Evolutionary conservation across 2,113 vertebrate genomes (phyloP), one percentile per base, ranked within the genome.

Genomic region (Gnathochromis pfefferi): DNA sequence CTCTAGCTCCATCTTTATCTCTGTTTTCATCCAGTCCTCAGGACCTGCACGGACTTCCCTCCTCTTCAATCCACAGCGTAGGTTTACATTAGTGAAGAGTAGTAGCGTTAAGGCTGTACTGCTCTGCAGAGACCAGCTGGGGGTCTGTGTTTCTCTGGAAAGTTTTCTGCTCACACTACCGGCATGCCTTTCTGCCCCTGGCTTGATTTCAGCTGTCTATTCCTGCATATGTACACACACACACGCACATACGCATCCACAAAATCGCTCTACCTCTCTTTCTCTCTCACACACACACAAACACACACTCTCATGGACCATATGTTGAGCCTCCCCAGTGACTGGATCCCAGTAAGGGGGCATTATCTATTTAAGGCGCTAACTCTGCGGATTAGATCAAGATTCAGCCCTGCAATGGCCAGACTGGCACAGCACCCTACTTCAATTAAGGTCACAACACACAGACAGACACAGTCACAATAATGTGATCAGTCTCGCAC

Each of bases 291-390:
- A 51, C 82, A 73, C 82, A 81, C 57, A 57, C 11, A 45, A 2
- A 26, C 7, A 73, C 23, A 49, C 23, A 3, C 75, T 54, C 79
- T 55, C 81, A 88, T 17, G 23, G 38, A 73, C 87, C 89, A 92
- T 90, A 94, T 91, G 91, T 85, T 87, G 40, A 26, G 42, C 78
- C 47, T 88, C 85, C 90, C 84, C 53, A n/a, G 92, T 87, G 92
- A 90, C 88, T 54, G 85, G 81, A 94, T 85, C 87, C 88, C 88
- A 35, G 85, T 80, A 84, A 85, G 55, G 85, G 82, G 90, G 87
- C 88, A 88, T 95, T 94, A 94, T 94, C 94, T 93, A 91, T 95
- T 93, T 94, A 93, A 93, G 93, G 91, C 86, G 84, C 93, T 94
- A 94, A 94, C 91, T 89, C 92, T 85, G 83, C 0, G 51, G 93